These are phyloP conservation scores for Penelope pileata DNA, from an alignment of 2,113 vertebrate species.

Conservation along the genomic window DNA sequence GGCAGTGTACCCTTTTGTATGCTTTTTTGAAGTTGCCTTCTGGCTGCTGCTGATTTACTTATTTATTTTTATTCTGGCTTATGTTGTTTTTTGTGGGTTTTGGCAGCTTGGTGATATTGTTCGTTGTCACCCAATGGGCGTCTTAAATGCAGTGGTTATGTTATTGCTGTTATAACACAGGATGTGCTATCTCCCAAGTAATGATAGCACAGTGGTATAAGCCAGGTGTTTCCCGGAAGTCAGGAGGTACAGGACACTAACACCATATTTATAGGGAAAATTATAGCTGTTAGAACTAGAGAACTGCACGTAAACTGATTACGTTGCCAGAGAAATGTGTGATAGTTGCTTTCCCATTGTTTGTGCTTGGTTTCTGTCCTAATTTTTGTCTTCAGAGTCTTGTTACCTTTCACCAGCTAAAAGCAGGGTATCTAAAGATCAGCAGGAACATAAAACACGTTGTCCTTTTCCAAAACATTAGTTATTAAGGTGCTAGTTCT, in stretches of 20 bases:
- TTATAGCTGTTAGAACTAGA: not conserved
- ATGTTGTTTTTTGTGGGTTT: not conserved
- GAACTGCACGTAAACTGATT: slow-evolving; percentile 5
- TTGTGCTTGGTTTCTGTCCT: slow-evolving; percentile 10
- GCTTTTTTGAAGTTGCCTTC: not conserved
- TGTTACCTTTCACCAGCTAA: not conserved
- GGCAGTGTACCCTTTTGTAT: accelerated
- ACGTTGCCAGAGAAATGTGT: slow-evolving; percentile 18
- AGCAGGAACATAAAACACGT: not conserved
- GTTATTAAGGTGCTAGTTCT: not conserved
- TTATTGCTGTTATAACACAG: slow-evolving; percentile 61
- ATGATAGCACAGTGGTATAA: slow-evolving; percentile 5
- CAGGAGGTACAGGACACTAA: slow-evolving; percentile 23
- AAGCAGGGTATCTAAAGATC: not conserved
- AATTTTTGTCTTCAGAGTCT: not conserved
- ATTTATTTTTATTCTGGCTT: not conserved
- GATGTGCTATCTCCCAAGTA: slow-evolving; percentile 45
- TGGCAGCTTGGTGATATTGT: not conserved
- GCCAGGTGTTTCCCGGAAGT: slow-evolving; percentile 79
- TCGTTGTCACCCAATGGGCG: not conserved
- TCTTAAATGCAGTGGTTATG: not conserved
- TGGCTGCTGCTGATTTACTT: not conserved
- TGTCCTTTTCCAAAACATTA: not conserved
- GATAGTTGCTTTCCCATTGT: slow-evolving; percentile 25
- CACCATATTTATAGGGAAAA: not conserved